A percentile compares a stretch with the other conserved stretches of the same genome.
phyloP scores from a whole-genome alignment of 1,140 invertebrate genomes.

The Drosophila lacertosa region DNA sequence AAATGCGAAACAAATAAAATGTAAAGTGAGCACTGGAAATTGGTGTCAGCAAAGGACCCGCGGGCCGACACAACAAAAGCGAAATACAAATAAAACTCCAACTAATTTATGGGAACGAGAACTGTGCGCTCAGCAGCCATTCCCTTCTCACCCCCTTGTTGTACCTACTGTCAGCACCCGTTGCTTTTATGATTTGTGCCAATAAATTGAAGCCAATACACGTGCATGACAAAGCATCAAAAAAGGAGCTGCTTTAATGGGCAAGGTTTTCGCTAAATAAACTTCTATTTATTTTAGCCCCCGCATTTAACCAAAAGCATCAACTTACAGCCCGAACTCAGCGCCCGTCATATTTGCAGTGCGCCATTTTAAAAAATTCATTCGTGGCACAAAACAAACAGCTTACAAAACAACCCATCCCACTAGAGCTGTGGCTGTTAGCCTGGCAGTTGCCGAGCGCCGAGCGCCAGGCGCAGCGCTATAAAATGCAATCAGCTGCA shows the following conservation, averaged over 20 bases:
- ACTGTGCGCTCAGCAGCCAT: not conserved
- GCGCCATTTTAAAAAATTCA: conserved; percentile 69
- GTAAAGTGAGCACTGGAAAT: conserved; percentile 46
- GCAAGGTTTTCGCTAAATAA: conserved; percentile 57
- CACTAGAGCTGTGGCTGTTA: not conserved
- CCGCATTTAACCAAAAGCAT: conserved; percentile 21
- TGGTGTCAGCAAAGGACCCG: conserved; percentile 62
- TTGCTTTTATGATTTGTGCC: conserved; percentile 49
- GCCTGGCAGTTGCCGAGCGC: conserved; percentile 36
- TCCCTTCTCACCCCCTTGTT: conserved; percentile 18
- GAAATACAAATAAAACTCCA: conserved; percentile 38
- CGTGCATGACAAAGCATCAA: conserved; percentile 7
- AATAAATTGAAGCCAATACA: conserved; percentile 52
- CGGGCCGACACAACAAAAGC: conserved; percentile 33
- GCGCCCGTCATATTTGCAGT: conserved; percentile 11
- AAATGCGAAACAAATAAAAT: conserved; percentile 66
- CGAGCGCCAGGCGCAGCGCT: conserved; percentile 47
- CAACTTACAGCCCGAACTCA: not conserved
- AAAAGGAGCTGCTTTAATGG: conserved; percentile 1
- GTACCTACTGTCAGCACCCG: conserved; percentile 22
- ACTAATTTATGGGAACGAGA: conserved; percentile 45
- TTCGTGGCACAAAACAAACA: conserved; percentile 40
- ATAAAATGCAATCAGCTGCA: conserved; percentile 81
- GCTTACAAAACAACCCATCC: not conserved
- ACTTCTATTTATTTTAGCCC: conserved; percentile 52